Evolutionary conservation across 2,888 invertebrate species (phyloP), one percentile per base, ranked within the genome.

Genomic region (Tuta absoluta): DNA sequence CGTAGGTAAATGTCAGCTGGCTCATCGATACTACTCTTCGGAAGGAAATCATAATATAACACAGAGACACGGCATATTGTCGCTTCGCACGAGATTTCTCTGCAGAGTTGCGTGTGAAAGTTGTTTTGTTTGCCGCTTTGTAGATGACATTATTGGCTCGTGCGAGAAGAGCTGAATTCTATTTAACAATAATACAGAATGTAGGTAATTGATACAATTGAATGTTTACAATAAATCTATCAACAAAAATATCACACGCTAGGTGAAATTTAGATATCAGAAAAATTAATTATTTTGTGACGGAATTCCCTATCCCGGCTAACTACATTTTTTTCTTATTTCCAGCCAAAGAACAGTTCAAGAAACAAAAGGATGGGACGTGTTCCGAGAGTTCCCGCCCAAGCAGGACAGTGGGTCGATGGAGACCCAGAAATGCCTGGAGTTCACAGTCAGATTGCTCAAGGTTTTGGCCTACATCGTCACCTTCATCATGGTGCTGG

Each of bases 341-440:
- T 93, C 49, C 92, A 96, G 96, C 82, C 95, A 95, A 88, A 93
- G 96, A 79, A 96, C 96, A 68, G 94, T 96, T 75, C 95, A 95
- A 80, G 97, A 96, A 86, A 96, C 96, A 75, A 97, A 97, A 95
- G 96, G 96, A 94, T 98, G 98, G 98, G 98, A 98, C 93, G 98
- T 98, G 66, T 98, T 98, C 92, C 93, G 98, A 80, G 96, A 97
- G 86, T 95, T 98, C 73, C 98, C 98, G 11, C 95, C 95, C 75
- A 96, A 97, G 87, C 94, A 95, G 88, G 96, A 97, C 89, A 96
- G 96, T 72, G 96, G 97, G 70, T 97, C 97, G 62, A 96, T 96
- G 94, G 96, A 96, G 74, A 96, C 95, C 82, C 96, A 97, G 87
- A 95, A 95, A 85, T 97, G 97, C 85, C 92, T 97, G 81, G 96